These are phyloP conservation scores for Tetramorium parvispinum DNA, from an alignment of 1,140 invertebrate genomes.

Conservation along the genomic window DNA sequence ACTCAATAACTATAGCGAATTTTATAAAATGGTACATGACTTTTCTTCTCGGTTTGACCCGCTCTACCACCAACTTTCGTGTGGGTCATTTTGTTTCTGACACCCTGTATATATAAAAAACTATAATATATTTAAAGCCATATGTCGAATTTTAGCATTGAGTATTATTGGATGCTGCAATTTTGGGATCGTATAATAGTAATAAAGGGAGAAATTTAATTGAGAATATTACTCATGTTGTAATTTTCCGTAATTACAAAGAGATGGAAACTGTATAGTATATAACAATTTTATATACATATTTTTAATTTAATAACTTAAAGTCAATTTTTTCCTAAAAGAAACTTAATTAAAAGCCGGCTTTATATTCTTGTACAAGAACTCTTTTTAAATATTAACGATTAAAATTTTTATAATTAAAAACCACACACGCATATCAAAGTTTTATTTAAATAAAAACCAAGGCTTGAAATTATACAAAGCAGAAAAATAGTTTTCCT, in stretches of 20 bases:
- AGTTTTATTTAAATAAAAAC: slow-evolving; percentile 2
- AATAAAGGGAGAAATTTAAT: not conserved
- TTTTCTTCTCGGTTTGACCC: too few relatives aligned
- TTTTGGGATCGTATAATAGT: not conserved
- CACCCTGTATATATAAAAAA: too few relatives aligned
- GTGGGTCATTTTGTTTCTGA: too few relatives aligned
- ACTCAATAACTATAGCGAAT: too few relatives aligned
- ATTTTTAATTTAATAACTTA: not conserved
- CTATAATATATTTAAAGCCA: not conserved
- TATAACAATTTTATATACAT: not conserved
- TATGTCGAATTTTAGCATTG: not conserved
- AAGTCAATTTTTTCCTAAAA: not conserved
- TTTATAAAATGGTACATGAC: too few relatives aligned
- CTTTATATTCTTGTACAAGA: not conserved
- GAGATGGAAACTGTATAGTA: not conserved
- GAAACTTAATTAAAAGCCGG: not conserved
- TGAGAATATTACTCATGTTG: not conserved
- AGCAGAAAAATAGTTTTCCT: not conserved
- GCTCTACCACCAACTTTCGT: too few relatives aligned
- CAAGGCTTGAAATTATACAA: not conserved
- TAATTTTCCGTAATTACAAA: slow-evolving; percentile 7
- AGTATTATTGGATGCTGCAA: slow-evolving; percentile 2
- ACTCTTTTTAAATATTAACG: not conserved
- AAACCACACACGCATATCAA: not conserved
- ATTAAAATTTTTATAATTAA: not conserved